Evolutionary conservation across 2,797 vertebrate species (phyloP).

Genomic region (Poeciliopsis gracilis): DNA sequence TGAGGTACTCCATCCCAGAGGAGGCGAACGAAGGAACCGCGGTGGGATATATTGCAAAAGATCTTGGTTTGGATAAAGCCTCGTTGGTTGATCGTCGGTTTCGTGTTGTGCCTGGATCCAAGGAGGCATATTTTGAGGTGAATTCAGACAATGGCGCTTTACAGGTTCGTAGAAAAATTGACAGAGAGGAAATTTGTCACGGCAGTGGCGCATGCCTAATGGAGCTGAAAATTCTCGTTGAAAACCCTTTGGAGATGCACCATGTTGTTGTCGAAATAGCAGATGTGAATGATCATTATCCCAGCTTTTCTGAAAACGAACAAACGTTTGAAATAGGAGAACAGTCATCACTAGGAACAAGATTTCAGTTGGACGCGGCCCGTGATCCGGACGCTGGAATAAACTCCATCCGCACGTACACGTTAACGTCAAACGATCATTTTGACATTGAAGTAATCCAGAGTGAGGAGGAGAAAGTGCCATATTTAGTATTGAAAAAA

Average conservation of each 20-base stretch:
- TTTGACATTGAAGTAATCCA: constrained; percentile 62
- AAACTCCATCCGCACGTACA: constrained; percentile 68
- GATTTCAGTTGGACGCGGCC: constrained; percentile 78
- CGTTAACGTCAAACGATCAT: constrained; percentile 61
- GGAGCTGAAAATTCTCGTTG: constrained; percentile 79
- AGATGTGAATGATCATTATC: constrained; percentile 76
- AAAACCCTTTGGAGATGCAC: constrained; percentile 82
- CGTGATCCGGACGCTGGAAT: constrained; percentile 75
- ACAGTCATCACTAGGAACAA: constrained; percentile 54
- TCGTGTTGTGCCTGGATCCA: constrained; percentile 74
- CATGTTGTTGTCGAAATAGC: constrained; percentile 76
- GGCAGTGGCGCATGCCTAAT: constrained; percentile 62
- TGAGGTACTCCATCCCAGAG: constrained; percentile 79
- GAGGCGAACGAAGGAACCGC: constrained; percentile 78
- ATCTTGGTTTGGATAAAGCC: constrained; percentile 77
- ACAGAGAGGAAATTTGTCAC: constrained; percentile 81
- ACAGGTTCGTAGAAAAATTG: constrained; percentile 73
- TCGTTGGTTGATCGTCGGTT: constrained; percentile 68
- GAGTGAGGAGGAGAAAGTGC: constrained; percentile 59
- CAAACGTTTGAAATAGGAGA: constrained; percentile 68
- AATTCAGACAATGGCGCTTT: constrained; percentile 78
- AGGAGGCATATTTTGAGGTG: constrained; percentile 74
- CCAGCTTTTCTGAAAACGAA: constrained; percentile 61
- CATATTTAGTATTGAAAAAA: constrained; percentile 66
- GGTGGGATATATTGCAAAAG: constrained; percentile 81